Percentiles rank a stretch among this genome's conserved stretches.
phyloP scores from a whole-genome alignment of 2,797 vertebrate species.

The Eulemur rubriventer region DNA sequence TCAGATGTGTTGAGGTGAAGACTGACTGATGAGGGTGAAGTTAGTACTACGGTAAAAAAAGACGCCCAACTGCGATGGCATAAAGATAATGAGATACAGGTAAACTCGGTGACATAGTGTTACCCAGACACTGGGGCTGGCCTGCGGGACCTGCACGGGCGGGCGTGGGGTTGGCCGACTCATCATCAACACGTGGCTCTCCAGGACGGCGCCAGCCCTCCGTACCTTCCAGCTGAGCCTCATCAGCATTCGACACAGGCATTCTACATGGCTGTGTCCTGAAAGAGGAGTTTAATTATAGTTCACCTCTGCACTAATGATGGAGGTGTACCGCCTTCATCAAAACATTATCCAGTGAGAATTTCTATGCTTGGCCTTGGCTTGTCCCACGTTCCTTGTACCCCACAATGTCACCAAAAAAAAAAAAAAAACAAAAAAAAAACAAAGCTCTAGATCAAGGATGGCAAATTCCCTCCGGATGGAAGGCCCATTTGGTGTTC shows the following conservation, averaged over 20 bases:
- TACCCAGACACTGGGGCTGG: not conserved
- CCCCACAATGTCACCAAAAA: not conserved
- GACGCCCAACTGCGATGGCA: not conserved
- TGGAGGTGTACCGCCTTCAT: not conserved
- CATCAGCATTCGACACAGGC: not conserved
- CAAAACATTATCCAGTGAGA: not conserved
- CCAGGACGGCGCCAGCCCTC: fast-evolving
- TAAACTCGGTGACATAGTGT: not conserved
- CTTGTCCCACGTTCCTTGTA: not conserved
- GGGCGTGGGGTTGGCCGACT: not conserved
- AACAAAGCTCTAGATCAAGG: not conserved
- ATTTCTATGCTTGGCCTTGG: not conserved
- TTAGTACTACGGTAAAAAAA: not conserved
- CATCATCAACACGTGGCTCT: not conserved
- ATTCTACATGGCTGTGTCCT: not conserved
- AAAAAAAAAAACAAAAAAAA: no score
- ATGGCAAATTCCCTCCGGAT: not conserved
- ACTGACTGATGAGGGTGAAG: not conserved
- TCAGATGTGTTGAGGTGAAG: not conserved
- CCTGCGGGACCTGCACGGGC: not conserved
- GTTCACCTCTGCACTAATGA: not conserved
- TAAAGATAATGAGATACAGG: not conserved
- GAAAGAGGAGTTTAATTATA: not conserved
- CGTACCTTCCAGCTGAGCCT: not conserved
- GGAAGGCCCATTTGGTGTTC: not conserved